phyloP scores from a whole-genome alignment of 2,113 vertebrate genomes.

The Tupaia tana region DNA sequence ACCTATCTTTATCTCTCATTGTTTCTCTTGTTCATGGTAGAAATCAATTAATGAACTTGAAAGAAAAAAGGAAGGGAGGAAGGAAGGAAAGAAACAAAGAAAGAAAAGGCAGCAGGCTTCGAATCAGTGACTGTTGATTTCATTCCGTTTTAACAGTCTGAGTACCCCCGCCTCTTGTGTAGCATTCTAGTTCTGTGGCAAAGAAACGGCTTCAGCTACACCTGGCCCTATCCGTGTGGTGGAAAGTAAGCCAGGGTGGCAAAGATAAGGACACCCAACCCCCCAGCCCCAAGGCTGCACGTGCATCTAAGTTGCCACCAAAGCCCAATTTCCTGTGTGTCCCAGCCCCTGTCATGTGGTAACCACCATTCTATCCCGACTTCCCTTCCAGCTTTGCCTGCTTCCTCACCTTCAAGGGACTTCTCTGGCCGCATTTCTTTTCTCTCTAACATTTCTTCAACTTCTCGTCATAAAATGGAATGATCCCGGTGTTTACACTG shows the following conservation, averaged over 20 bases:
- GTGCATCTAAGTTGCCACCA: fast-evolving
- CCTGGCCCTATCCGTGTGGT: fast-evolving
- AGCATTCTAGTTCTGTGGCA: not conserved
- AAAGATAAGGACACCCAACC: too few relatives aligned
- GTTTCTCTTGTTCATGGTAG: too few relatives aligned
- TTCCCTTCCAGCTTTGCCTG: not conserved
- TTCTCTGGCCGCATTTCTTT: not conserved
- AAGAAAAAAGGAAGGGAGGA: too few relatives aligned
- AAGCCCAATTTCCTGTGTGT: not conserved
- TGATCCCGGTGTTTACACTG: slow-evolving; percentile 79
- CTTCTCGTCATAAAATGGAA: slow-evolving; percentile 82
- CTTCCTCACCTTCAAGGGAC: not conserved
- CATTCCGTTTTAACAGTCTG: not conserved
- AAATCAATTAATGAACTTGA: too few relatives aligned
- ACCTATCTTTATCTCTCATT: too few relatives aligned
- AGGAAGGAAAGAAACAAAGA: too few relatives aligned
- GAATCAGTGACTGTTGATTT: fast-evolving
- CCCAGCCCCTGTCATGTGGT: too few relatives aligned
- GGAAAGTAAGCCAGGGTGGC: not conserved
- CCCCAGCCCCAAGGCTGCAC: not conserved
- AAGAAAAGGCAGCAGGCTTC: too few relatives aligned
- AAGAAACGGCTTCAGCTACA: not conserved
- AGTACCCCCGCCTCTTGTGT: not conserved
- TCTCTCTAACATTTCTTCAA: slow-evolving; percentile 69
- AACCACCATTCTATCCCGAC: not conserved